Evolutionary conservation across 1,140 invertebrate genomes (phyloP), one percentile per base, ranked within the genome.

Genomic region (Hycleus phaleratus): DNA sequence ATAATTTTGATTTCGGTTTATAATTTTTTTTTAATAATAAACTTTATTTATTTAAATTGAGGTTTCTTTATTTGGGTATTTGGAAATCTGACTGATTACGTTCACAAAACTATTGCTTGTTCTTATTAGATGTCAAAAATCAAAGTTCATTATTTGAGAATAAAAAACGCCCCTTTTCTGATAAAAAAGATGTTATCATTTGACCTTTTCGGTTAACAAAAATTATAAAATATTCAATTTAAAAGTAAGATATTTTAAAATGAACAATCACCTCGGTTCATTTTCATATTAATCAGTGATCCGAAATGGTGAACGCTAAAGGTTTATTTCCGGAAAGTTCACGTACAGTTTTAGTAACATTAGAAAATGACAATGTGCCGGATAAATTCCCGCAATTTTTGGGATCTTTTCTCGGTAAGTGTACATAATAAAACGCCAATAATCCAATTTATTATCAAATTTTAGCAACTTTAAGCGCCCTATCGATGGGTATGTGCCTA

Each of bases 401-500:
- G 8, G 68, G 64, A n/a, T 60, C 70, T 26, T 53, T 64, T 40
- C 49, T 71, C 49, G 65, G 71, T 66, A 64, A 66, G 59, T 64
- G 26, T 0, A 40, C 46, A 3, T 38, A 46, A 39, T 18, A 52
- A 47, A 47, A 46, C 26, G 40, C 7, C 46, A 49, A 52, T 56
- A 58, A 43, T 55, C 32, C 18, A 1, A 32, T 48, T 53, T 11
- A 53, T 48, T 50, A 12, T 5, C 4, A 6, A 10, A 42, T 42
- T 57, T 43, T 38, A 83, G 82, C 78, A 8, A 81, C 79, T 32
- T 64, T 82, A 3, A 76, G 77, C 3, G 76, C 79, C 0, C 78
- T 83, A 53, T 77, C 77, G 2, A 71, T 76, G 8, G 82, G 82
- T 3, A 76, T 75, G 0, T 78, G 77, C 58, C 68, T 82, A 6